Base-by-base conservation (phyloP, 1,140 invertebrate species). In the Atta cephalotes region DNA sequence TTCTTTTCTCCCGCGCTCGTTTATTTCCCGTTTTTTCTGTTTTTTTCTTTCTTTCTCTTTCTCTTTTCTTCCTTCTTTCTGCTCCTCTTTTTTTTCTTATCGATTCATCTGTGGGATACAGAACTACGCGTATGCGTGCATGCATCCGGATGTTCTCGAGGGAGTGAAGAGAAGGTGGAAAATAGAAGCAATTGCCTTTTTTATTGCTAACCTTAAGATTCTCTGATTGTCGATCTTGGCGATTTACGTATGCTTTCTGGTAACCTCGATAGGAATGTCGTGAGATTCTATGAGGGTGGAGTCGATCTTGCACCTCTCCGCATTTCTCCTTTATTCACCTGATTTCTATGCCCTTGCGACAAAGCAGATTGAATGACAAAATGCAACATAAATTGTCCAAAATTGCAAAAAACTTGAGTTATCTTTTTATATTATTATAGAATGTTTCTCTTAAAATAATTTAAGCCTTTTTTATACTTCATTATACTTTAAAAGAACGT, bases 71-170 rank as follows among this genome's bases (percentile, higher is more conserved):
- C 58, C 71, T 74, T 80, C 51, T 77, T 45, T n/a, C 25, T 3
- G 4, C 65, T 18, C 9, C 5, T 3, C 18, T 63, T 31, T 25
- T 21, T 31, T 76, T 49, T 35, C 39, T 56, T 66, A n/a, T 39
- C 85, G 78, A 51, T 87, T 70, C 85, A 79, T 87, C 88, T 76
- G 21, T 68, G 70, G 70, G 77, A 85, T 89, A 62, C 63, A 85
- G 63, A 87, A 60, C 49, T 80, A 63, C 72, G 86, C 86, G 77
- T 90, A 66, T 90, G 88, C 89, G 86, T 89, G 85, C 88, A 4
- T 85, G 81, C 56, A 49, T 77, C 65, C 72, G 77, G 80, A 77
- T 89, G 71, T 63, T 82, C 71, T 89, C 72, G 51, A 72, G 58
- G 66, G 35, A 45, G 51, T 77, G 82, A 81, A 66, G 58, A 72